Conservation (phyloP, 2,888 invertebrate species). For the Malthinus seriepunctatus region DNA sequence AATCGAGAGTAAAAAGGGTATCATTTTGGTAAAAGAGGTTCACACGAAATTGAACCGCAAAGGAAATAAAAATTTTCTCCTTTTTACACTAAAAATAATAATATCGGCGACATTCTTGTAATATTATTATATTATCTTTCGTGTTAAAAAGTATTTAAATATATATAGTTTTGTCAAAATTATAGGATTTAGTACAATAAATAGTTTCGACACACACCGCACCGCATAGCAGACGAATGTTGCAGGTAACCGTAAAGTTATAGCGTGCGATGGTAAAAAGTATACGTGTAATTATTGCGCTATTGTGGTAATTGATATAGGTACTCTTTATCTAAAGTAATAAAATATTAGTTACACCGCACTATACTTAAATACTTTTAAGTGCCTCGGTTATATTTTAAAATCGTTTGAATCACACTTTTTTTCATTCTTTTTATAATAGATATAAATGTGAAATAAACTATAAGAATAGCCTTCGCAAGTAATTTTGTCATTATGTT, state of each 20-base stretch:
- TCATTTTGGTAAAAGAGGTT: too few species aligned
- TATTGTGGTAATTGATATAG: conserved; percentile 33
- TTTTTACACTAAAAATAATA: too few species aligned
- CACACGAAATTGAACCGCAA: too few species aligned
- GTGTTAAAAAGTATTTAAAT: conserved; percentile 32
- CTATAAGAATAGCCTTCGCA: too few species aligned
- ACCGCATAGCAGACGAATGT: conserved; percentile 30
- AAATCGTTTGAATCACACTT: conserved; percentile 8
- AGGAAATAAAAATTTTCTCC: too few species aligned
- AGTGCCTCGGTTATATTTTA: conserved; percentile 10
- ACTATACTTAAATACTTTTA: conserved; percentile 23
- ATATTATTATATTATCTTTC: conserved; percentile 14
- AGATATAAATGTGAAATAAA: too few species aligned
- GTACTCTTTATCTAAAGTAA: conserved; percentile 28
- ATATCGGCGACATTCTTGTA: conserved; percentile 23
- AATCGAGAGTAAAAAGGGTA: too few species aligned
- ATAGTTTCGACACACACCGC: conserved; percentile 36
- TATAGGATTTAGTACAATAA: conserved; percentile 35
- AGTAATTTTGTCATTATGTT: too few species aligned
- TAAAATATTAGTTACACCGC: conserved; percentile 25
- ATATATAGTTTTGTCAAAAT: conserved; percentile 31
- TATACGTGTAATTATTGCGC: conserved; percentile 29
- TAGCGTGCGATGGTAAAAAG: conserved; percentile 29
- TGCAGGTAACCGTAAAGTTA: conserved; percentile 24
- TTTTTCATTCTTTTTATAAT: not conserved